Evolutionary conservation across 2,888 invertebrate species (phyloP), one percentile per base, ranked within the genome.

Genomic region (Oscheius myriophilus): DNA sequence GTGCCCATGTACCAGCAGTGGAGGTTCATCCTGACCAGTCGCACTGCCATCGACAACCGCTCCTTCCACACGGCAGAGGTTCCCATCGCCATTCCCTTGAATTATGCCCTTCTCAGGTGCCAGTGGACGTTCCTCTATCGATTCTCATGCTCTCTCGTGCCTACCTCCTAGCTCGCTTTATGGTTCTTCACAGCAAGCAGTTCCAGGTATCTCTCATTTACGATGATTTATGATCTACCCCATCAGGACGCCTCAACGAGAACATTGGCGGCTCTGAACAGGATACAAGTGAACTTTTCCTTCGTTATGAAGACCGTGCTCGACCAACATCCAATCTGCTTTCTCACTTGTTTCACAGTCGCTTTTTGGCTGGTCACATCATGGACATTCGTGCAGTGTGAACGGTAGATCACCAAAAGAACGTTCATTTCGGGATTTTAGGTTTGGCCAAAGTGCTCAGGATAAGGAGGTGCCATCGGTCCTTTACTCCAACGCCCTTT

Each of bases 341-440:
- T 98, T 84, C 91, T 99, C 85, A 91, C 98, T 86, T 96, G 96
- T 82, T 97, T 98, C 90, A 97, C 98, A 93, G 94, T 99, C 82
- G 95, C 96, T 16, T 90, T 98, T 79, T 99, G 98, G 98, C 95
- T 99, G 88, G 96, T 97, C 86, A 96, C 96, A 81, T 95, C 95
- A 87, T 98, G 98, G 98, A 95, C 96, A 75, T 90, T 98, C 83
- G 91, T 97, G 80, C 96, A 96, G 86, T 98, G 97, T 88, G 98
- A 98, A 91, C 93, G 96, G 96, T 96, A 55, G 33, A 7, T 53
- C 3, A 18, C 11, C 9, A 33, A 33, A 33, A 33, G 3, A 33
- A 6, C 4, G 33, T 33, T 33, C 9, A 33, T 6, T 33, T 33
- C n/a, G 33, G 53, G 42, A 25, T 12, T 69, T n/a, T 16, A 75